These are phyloP conservation scores for Xenopus petersii DNA, from an alignment of 2,797 vertebrate genomes.

Conservation along the genomic window DNA sequence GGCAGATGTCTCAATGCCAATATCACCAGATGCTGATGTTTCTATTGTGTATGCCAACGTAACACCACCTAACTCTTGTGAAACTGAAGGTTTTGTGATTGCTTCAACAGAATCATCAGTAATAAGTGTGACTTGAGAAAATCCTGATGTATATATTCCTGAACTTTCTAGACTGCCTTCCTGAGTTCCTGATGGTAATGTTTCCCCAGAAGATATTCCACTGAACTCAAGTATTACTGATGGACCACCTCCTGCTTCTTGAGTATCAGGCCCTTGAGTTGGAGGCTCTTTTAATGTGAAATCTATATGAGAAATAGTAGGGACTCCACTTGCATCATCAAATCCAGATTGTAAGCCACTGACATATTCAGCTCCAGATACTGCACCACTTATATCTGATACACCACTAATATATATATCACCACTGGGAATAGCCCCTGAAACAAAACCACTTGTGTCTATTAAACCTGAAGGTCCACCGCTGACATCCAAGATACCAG, in stretches of 20 bases:
- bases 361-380: slow-evolving; percentile 56
- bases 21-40: slow-evolving; percentile 57
- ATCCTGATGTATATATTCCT: slow-evolving; percentile 48
- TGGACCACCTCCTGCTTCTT: slow-evolving; percentile 74
- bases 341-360: slow-evolving; percentile 65
- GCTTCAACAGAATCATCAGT: slow-evolving; percentile 66
- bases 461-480: slow-evolving; percentile 64
- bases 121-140: slow-evolving; percentile 63
- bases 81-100: slow-evolving; percentile 58
- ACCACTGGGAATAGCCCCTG: slow-evolving; percentile 69
- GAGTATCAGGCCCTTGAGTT: slow-evolving; percentile 63
- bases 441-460: slow-evolving; percentile 60
- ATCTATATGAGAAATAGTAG: slow-evolving; percentile 66
- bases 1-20: slow-evolving; percentile 51
- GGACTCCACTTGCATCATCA: slow-evolving; percentile 65
- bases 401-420: slow-evolving; percentile 59
- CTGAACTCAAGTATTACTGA: slow-evolving; percentile 72
- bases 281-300: slow-evolving; percentile 64
- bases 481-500: slow-evolving; percentile 64
- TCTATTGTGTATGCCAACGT: slow-evolving; percentile 63
- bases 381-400: slow-evolving; percentile 61
- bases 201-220: slow-evolving; percentile 58
- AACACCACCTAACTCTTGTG: slow-evolving; percentile 69
- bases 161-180: slow-evolving; percentile 57
- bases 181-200: slow-evolving; percentile 60